Base-by-base conservation (phyloP, 2,113 vertebrate species). In the Mormyrus iriodes region DNA sequence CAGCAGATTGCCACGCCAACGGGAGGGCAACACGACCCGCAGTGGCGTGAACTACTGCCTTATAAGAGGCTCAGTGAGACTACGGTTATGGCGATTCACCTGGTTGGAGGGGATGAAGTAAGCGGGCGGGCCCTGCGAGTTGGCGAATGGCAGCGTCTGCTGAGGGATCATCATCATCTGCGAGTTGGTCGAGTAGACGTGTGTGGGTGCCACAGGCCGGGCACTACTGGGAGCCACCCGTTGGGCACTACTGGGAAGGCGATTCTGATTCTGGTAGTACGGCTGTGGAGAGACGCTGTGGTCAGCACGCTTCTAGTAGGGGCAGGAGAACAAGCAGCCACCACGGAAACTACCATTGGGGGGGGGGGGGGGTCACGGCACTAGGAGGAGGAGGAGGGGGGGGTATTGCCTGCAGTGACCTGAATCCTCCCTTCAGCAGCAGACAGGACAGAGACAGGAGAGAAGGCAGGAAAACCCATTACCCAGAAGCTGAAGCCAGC, bases 141-240 rank as follows among this genome's bases (percentile, higher is more conserved):
- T 96, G 92, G 97, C 92, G 92, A 98, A 98, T 91, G 97, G 95
- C 91, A 98, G 94, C 73, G 92, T 93, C 94, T 98, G 98, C 90
- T 97, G 97, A 85, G 97, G 97, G 94, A 99, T 98, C 98, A 99
- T 98, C 97, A 99, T 98, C 96, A 99, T 97, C 94, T 98, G 98
- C 94, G 98, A 98, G 93, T 97, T 96, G 2, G 97, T 93, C 90
- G 97, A 97, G 95, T 99, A 99, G 89, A 99, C 97, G 91, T 99
- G 98, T 89, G 98, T 93, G 92, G 98, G 96, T 15, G 97, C 96
- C 94, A 98, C 97, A 35, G 97, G 94, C 69, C 98, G 97, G 87
- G 98, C 96, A 39, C 96, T 96, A 95, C 95, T 96, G 92, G 95
- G 95, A 92, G 96, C 97, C 90, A 98, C 95, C 0, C 97, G 97